Base-by-base conservation (phyloP, 1,140 invertebrate genomes). In the Tribolium castaneum region DNA sequence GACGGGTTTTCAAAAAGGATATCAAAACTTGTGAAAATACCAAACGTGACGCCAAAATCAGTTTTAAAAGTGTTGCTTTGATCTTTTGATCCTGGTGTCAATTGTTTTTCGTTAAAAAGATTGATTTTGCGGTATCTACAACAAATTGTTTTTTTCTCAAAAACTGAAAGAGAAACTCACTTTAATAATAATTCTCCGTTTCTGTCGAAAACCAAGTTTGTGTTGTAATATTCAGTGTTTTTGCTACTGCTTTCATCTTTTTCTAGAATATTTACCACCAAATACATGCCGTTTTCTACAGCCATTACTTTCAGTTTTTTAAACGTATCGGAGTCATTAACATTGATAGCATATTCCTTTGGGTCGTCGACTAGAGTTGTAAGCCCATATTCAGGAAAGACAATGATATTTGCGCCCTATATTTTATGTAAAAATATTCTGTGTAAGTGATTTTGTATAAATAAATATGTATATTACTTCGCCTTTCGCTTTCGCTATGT, bases 11-110 rank as follows among this genome's bases (percentile, higher is more conserved):
- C 81, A 82, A 92, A 93, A 0, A 95, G 79, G 14, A 96, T 88
- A 84, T 97, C 95, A 80, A 94, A 94, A 79, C 94, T 94, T 71
- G 91, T 92, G 16, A 95, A 88, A 1, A 92, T 86, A 1, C 94
- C 95, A 84, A 98, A 97, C 10, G 88, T 92, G 0, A 95, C 94
- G 2, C 92, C 92, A 82, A 97, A 97, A 85, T 96, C 94, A 0
- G 95, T 96, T 3, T 87, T 86, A 78, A 97, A 96, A 3, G 86
- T 90, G 0, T 88, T 86, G 0, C 88, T 34, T 79, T 86, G 80
- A 6, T 81, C 52, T 77, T 84, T 78, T 6, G 82, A 73, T 14
- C 92, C 90, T 12, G 82, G 86, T 51, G 89, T 89, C 6, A 90
- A 86, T 3, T 85, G 84, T 0, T 77, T 16, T 81, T 93, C 92